Base-by-base conservation (phyloP, 2,888 invertebrate species). In the Dastarcus helophoroides region DNA sequence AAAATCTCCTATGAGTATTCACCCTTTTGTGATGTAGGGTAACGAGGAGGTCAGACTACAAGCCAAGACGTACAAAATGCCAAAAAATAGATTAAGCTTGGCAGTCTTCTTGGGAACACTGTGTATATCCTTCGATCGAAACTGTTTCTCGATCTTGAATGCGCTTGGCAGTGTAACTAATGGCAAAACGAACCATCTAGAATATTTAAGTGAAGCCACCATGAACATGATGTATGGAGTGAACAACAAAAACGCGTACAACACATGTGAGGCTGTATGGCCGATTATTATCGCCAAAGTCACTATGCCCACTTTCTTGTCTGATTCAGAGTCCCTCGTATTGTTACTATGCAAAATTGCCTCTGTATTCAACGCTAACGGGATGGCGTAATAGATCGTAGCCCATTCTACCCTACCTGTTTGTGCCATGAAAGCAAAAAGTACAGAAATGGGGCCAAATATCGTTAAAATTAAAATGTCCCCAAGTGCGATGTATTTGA, bases 281-380 rank as follows among this genome's bases (percentile, higher is more conserved):
- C 94, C 94, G 42, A 94, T 79, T 31, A 93, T 63, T 52, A 94
- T 93, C n/a, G 94, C 91, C 47, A 94, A 63, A 9, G 94, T 95
- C 1, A 94, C 89, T 49, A 93, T 91, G 39, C 91, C 91, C 26
- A 86, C 93, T 55, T 76, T 76, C 38, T 77, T 73, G 54, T 94
- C 94, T 35, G 78, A 78, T 51, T 89, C 88, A 43, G 85, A 72
- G 63, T 94, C 93, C 43, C 93, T 72, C 1, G 91, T 89, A 56
- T 95, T 94, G 57, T 94, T 95, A 51, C 89, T 85, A 56, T 94
- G 94, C 33, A 95, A 66, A 51, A 94, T 93, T 28, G 93, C 93
- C 60, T 93, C 94, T 2, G 91, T 91, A 52, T 91, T 93, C 12
- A 95, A 63, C 6, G 94, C 93, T 38, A 95, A 63, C 4, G 94